Percentiles rank a stretch among this genome's conserved stretches.
phyloP scores from a whole-genome alignment of 1,140 invertebrate genomes.

The Hyles euphorbiae region DNA sequence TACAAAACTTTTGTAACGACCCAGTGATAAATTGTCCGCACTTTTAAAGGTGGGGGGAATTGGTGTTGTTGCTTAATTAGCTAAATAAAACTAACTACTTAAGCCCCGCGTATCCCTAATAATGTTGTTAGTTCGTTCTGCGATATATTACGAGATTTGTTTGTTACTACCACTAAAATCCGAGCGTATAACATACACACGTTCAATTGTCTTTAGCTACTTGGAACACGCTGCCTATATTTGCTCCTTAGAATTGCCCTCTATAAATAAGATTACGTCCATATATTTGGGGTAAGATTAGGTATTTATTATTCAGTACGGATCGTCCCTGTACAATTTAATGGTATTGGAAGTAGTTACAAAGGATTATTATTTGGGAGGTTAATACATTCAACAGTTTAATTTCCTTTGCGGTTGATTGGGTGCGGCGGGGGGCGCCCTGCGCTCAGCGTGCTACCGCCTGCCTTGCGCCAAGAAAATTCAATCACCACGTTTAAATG shows the following conservation, averaged over 20 bases:
- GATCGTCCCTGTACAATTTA: slow-evolving; percentile 1
- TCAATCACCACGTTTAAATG: slow-evolving; percentile 19
- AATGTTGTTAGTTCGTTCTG: too few relatives aligned
- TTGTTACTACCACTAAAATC: too few relatives aligned
- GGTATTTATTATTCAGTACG: slow-evolving; percentile 11
- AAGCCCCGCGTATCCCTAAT: too few relatives aligned
- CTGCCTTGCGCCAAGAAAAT: slow-evolving; percentile 21
- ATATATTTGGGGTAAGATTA: slow-evolving; percentile 15
- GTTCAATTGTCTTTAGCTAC: too few relatives aligned
- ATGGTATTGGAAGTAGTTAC: slow-evolving; percentile 25
- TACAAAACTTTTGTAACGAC: slow-evolving; percentile 46
- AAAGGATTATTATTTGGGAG: slow-evolving; percentile 35
- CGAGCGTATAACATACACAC: too few relatives aligned
- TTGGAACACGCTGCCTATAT: too few relatives aligned
- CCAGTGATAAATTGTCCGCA: slow-evolving; percentile 48
- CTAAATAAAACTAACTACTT: slow-evolving; percentile 4
- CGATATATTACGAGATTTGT: too few relatives aligned
- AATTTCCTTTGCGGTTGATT: slow-evolving; percentile 49
- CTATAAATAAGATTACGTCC: slow-evolving; percentile 7
- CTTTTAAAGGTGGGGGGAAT: slow-evolving; percentile 28
- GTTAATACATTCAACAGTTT: slow-evolving; percentile 44
- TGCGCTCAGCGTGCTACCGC: neutral
- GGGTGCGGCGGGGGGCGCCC: slow-evolving; percentile 24
- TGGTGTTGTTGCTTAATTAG: slow-evolving; percentile 5
- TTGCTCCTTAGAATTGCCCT: neutral